phyloP scores from a whole-genome alignment of 1,140 invertebrate genomes.

The Araneus ventricosus region DNA sequence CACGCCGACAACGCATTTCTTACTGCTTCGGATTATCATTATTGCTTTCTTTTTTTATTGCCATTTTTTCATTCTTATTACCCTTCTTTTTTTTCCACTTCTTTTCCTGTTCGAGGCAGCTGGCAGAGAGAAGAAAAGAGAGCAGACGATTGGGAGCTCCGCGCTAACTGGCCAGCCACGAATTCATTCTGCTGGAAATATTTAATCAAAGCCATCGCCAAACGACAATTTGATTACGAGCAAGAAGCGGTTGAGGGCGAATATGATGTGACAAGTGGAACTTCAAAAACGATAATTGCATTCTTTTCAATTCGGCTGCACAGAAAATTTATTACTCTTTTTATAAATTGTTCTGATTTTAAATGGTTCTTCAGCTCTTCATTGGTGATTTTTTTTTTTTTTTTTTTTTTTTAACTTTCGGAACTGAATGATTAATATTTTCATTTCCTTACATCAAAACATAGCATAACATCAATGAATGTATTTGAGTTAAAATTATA shows the following conservation, averaged over 20 bases:
- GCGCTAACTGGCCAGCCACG: slow-evolving; percentile 51
- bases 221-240: slow-evolving; percentile 56
- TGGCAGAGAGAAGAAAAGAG: slow-evolving; percentile 44
- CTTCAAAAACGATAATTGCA: slow-evolving; percentile 36
- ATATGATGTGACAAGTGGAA: slow-evolving; percentile 43
- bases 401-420: too few species aligned
- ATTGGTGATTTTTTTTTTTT: background rate
- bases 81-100: slow-evolving; percentile 34
- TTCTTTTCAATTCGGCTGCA: background rate
- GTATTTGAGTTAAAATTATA: too few species aligned
- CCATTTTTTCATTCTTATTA: slow-evolving; percentile 60
- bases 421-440: background rate
- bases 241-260: background rate
- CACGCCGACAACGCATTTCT: slow-evolving; percentile 74
- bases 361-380: background rate
- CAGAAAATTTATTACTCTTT: background rate
- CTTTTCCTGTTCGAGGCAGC: slow-evolving; percentile 39
- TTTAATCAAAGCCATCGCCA: slow-evolving; percentile 52
- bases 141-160: slow-evolving; percentile 53
- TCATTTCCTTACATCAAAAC: background rate
- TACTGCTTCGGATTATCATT: slow-evolving; percentile 75
- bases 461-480: background rate
- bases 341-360: slow-evolving; percentile 7
- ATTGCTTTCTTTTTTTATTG: slow-evolving; percentile 59
- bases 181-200: slow-evolving; percentile 60